Evolutionary conservation across 2,113 vertebrate species (phyloP).

Genomic region (Gymnocephalus cernua): DNA sequence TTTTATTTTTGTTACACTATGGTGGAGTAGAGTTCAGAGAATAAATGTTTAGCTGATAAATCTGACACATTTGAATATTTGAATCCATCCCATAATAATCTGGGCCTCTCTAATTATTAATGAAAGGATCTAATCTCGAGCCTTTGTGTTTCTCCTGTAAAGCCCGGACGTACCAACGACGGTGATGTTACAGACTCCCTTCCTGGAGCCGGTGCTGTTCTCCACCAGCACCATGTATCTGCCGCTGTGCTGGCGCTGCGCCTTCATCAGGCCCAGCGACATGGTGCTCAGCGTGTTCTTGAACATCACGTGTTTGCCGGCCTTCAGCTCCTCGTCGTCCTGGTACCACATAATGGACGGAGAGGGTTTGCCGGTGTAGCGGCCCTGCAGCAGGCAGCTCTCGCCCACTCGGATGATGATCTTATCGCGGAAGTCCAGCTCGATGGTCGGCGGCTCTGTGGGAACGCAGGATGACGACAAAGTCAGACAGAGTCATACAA

Average conservation of each 20-base stretch:
- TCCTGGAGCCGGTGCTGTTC: conserved; percentile 95
- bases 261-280: conserved; percentile 91
- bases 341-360: conserved; percentile 93
- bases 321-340: conserved; percentile 91
- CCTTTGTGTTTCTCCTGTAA: too few species aligned
- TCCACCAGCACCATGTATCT: conserved; percentile 94
- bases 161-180: conserved; percentile 88
- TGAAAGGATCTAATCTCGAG: too few species aligned
- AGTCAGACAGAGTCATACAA: background rate
- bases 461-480: conserved; percentile 16
- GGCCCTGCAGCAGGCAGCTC: conserved; percentile 92
- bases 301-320: conserved; percentile 89
- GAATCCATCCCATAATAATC: too few species aligned
- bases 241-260: conserved; percentile 91
- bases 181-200: conserved; percentile 92
- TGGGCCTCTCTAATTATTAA: too few species aligned
- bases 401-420: conserved; percentile 93
- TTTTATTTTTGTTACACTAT: too few species aligned
- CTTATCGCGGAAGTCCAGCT: conserved; percentile 96
- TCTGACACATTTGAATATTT: too few species aligned
- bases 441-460: conserved; percentile 94
- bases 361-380: conserved; percentile 93
- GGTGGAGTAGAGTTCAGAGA: too few species aligned
- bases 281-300: conserved; percentile 91
- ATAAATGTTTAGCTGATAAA: too few species aligned